These are phyloP conservation scores for Gorsachius magnificus DNA, from an alignment of 2,797 vertebrate genomes.

Conservation along the genomic window DNA sequence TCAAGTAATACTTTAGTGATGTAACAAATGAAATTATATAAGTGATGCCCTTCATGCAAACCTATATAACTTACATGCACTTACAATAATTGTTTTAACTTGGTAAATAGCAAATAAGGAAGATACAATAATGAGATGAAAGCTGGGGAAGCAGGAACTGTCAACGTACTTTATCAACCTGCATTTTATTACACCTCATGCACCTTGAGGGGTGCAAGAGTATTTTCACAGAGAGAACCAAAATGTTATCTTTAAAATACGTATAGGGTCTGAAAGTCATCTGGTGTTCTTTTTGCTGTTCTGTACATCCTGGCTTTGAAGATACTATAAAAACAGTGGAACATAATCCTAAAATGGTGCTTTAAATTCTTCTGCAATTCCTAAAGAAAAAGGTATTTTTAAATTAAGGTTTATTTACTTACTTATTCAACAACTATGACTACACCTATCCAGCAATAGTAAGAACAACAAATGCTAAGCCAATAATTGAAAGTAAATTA, in stretches of 20 bases:
- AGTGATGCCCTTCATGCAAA: not conserved
- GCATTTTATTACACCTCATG: not conserved
- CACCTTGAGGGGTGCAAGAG: not conserved
- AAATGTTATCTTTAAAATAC: slow-evolving; percentile 31
- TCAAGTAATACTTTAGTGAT: not conserved
- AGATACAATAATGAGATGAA: not conserved
- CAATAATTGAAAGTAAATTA: not conserved
- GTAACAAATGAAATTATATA: not conserved
- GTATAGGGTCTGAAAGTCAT: slow-evolving; percentile 90
- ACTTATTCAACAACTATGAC: not conserved
- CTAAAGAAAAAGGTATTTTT: not conserved
- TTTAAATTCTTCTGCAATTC: not conserved
- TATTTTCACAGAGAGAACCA: not conserved
- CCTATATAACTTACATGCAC: not conserved
- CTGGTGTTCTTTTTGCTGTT: slow-evolving; percentile 90
- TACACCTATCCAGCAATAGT: not conserved
- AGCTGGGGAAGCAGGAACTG: not conserved
- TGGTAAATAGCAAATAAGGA: not conserved
- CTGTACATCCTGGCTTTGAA: slow-evolving; percentile 72
- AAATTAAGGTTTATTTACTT: not conserved
- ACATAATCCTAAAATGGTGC: not conserved
- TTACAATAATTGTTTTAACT: not conserved
- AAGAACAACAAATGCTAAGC: not conserved
- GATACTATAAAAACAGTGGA: not conserved
- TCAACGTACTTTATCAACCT: not conserved